Evolutionary conservation across 2,113 vertebrate genomes (phyloP), one percentile per base, ranked within the genome.

Genomic region (Leptobrachium leishanense): DNA sequence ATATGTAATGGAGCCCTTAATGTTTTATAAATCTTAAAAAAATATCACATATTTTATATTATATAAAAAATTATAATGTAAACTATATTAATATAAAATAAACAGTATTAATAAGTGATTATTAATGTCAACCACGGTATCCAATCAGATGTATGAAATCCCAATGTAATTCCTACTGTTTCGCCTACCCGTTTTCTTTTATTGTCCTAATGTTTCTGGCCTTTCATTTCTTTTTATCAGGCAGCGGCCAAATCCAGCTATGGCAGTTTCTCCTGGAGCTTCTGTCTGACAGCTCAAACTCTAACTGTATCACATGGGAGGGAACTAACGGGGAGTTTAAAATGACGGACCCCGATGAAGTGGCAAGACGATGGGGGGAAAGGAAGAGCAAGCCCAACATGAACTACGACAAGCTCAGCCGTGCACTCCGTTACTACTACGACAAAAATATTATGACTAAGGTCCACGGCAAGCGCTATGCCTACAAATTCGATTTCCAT

Each of bases 381-480:
- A 74, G 95, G 2, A 96, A 96, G 59, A 94, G 94, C 89, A 96
- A 96, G 31, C 95, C 95, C 84, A 95, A 96, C 85, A 96, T 96
- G 95, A 96, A 96, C 93, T 96, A 96, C 2, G 95, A 96, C 81
- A 96, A 96, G 82, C 93, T 96, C 72, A 96, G 95, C 84, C 94
- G 95, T 0, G 95, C 95, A 0, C 90, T 96, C 55, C 95, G 95
- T 82, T 96, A 96, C 87, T 96, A 96, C 85, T 96, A 96, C 0
- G 95, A 96, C 86, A 96, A 96, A 85, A 96, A 96, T 87, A 96
- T 96, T 90, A 96, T 96, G 95, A 96, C 95, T 90, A 96, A 96
- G 72, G 95, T 96, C 73, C 95, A 96, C 0, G 95, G 95, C 77
- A 96, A 96, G 84, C 92, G 95, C 82, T 96, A 96, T 0, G 95